phyloP scores from a whole-genome alignment of 2,888 invertebrate genomes.

The Cosmorhoe ocellata region DNA sequence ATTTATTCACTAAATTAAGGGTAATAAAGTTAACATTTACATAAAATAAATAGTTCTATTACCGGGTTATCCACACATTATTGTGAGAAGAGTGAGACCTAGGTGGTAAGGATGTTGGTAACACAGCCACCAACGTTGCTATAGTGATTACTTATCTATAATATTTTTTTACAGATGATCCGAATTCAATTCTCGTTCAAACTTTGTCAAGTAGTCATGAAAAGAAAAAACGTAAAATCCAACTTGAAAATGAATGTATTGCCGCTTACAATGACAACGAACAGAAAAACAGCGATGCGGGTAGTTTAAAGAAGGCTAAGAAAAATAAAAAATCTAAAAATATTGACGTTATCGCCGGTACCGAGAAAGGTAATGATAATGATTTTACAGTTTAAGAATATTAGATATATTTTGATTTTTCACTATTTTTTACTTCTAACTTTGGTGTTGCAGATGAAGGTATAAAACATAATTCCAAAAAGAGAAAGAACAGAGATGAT shows the following conservation, averaged over 20 bases:
- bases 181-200: background rate
- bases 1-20: no score
- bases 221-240: constrained; percentile 27
- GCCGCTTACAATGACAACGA: constrained; percentile 2
- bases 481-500: constrained; percentile 64
- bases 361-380: constrained; percentile 7
- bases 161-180: background rate
- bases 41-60: no score
- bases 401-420: background rate
- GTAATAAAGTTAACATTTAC: no score
- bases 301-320: constrained; percentile 16
- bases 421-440: background rate
- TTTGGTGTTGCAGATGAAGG: constrained; percentile 31
- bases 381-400: background rate
- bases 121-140: no score
- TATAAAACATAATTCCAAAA: constrained; percentile 47
- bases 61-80: no score
- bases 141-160: no score
- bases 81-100: no score
- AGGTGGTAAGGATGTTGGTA: no score
- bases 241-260: constrained; percentile 9
- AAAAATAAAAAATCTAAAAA: constrained; percentile 19
- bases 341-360: background rate
- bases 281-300: background rate
- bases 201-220: constrained; percentile 5